A percentile compares a stretch with the other conserved stretches of the same genome.
Evolutionary conservation across 2,113 vertebrate species (phyloP).

Genomic region (Leptodactylus fuscus): DNA sequence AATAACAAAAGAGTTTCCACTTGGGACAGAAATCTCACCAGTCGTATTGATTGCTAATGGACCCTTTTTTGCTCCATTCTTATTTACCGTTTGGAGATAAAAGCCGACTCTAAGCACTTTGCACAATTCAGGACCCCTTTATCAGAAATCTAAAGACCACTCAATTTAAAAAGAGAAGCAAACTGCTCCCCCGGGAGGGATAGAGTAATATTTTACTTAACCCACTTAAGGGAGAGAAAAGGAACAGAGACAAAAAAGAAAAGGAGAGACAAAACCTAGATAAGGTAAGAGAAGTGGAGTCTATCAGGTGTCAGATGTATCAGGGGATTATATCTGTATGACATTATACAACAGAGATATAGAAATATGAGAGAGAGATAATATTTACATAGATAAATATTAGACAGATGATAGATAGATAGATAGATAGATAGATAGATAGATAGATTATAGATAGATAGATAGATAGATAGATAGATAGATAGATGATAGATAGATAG

Average conservation of each 20-base stretch:
- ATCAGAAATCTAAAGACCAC: slow-evolving; percentile 71
- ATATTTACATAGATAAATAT: too few species aligned
- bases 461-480: background rate
- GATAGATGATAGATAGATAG: background rate
- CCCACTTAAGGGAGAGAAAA: slow-evolving; percentile 66
- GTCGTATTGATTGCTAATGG: slow-evolving; percentile 67
- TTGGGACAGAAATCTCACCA: slow-evolving; percentile 69
- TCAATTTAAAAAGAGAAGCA: slow-evolving; percentile 72
- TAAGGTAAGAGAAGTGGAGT: background rate
- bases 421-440: background rate
- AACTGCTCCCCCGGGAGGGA: slow-evolving; percentile 67
- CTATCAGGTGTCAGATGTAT: background rate
- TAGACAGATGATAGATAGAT: background rate
- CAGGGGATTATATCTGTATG: background rate
- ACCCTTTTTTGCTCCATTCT: slow-evolving; percentile 67
- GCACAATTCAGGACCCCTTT: slow-evolving; percentile 63
- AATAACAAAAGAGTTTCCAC: slow-evolving; percentile 38
- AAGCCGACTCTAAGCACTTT: slow-evolving; percentile 70
- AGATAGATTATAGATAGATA: too few species aligned
- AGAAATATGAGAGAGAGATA: too few species aligned
- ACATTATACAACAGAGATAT: background rate
- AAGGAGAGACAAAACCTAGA: slow-evolving; percentile 60
- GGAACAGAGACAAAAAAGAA: slow-evolving; percentile 49
- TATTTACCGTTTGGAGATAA: slow-evolving; percentile 70
- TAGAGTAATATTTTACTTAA: slow-evolving; percentile 64